These are phyloP conservation scores for Lemur catta DNA, from an alignment of 2,797 vertebrate genomes.

Conservation along the genomic window DNA sequence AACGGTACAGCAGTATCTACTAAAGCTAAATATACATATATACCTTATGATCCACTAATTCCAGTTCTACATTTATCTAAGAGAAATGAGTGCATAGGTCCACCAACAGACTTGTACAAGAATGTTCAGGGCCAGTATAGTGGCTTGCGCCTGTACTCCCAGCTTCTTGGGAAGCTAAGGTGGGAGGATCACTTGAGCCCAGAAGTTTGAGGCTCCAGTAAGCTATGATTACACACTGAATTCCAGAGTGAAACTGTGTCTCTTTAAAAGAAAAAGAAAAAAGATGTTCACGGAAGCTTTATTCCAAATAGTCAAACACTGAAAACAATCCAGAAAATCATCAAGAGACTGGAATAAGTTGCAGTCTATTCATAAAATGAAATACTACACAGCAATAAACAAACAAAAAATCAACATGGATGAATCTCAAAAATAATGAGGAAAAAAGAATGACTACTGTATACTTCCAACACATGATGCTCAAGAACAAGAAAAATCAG, in stretches of 20 bases:
- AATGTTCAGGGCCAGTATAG: background rate
- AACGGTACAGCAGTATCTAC: background rate
- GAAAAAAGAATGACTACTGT: background rate
- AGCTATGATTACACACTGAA: background rate
- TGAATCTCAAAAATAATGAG: background rate
- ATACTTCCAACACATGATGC: background rate
- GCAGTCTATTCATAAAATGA: conserved; percentile 28
- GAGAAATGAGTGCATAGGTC: background rate
- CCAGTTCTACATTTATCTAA: background rate
- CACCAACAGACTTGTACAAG: background rate
- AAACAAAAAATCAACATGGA: background rate
- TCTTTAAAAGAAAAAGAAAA: background rate
- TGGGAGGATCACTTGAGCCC: background rate
- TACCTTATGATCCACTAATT: background rate
- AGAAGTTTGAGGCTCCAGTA: background rate
- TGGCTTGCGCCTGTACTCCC: background rate
- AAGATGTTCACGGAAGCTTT: background rate
- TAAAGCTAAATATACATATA: background rate
- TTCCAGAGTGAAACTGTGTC: background rate
- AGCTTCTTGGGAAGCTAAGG: background rate
- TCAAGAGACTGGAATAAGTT: conserved; percentile 2
- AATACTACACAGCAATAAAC: conserved; percentile 5
- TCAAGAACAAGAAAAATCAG: conserved; percentile 33
- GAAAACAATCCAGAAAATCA: conserved; percentile 35
- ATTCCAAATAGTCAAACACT: conserved; percentile 19